These are phyloP conservation scores for Macquaria ambigua DNA, from an alignment of 2,113 vertebrate species.

Conservation along the genomic window DNA sequence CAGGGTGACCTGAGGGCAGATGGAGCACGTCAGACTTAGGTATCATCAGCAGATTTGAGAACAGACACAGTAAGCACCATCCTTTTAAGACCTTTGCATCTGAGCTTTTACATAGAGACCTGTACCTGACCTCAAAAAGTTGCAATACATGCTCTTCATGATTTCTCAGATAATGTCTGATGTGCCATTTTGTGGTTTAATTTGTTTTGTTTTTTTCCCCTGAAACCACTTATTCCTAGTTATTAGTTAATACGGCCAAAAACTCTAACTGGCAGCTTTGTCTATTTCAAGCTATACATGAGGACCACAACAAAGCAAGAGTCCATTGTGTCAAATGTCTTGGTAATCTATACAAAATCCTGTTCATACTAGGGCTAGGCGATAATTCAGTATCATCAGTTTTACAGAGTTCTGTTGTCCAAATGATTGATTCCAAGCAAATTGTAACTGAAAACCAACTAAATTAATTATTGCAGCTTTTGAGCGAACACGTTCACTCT, in stretches of 20 bases:
- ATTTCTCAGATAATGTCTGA: neutral
- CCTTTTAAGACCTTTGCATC: neutral
- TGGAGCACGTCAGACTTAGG: neutral
- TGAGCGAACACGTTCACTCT: neutral
- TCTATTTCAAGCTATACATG: too few species aligned
- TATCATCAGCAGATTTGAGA: neutral
- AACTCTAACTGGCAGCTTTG: too few species aligned
- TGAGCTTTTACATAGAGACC: neutral
- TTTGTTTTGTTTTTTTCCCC: too few species aligned
- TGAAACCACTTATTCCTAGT: too few species aligned
- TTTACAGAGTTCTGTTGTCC: neutral
- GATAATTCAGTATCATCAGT: neutral
- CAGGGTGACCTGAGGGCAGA: constrained; percentile 60
- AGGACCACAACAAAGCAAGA: too few species aligned
- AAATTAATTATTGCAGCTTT: neutral
- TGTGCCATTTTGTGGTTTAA: too few species aligned
- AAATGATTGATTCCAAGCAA: neutral
- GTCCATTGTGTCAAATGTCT: neutral
- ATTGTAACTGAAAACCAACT: neutral
- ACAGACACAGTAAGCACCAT: neutral
- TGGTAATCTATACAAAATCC: neutral
- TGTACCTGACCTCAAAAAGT: neutral
- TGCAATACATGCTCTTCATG: neutral
- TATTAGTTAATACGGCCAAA: too few species aligned
- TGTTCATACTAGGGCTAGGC: neutral